Percentiles rank a stretch among this genome's conserved stretches.
Conservation (phyloP, 2,888 invertebrate genomes). For the Panorpa germanica region DNA sequence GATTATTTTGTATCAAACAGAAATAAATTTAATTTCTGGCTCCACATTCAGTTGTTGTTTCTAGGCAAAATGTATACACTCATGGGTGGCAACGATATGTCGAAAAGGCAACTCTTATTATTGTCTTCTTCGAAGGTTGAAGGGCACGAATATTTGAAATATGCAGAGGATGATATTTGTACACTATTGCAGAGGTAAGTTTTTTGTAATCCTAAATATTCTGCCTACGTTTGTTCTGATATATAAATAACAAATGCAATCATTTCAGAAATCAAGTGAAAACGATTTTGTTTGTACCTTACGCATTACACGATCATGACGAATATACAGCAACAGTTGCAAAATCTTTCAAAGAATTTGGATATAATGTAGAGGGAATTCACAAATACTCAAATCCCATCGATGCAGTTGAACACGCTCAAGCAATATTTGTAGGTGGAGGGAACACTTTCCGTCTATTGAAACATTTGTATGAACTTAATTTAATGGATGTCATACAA, state of each 20-base stretch:
- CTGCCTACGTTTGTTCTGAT: too few relatives aligned
- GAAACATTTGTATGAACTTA: slow-evolving; percentile 45
- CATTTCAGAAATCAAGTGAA: slow-evolving; percentile 41
- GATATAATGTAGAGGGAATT: slow-evolving; percentile 41
- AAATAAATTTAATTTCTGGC: too few relatives aligned
- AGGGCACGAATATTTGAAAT: slow-evolving; percentile 44
- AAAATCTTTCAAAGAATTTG: slow-evolving; percentile 34
- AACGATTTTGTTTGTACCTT: slow-evolving; percentile 54
- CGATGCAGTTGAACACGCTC: slow-evolving; percentile 34
- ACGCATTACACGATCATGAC: slow-evolving; percentile 46
- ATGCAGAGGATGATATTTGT: slow-evolving; percentile 41
- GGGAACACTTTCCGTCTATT: slow-evolving; percentile 64
- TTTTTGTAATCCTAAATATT: slow-evolving; percentile 2
- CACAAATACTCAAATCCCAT: slow-evolving; percentile 36
- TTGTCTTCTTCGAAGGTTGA: slow-evolving; percentile 51
- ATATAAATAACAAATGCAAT: too few relatives aligned
- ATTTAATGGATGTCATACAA: slow-evolving; percentile 41
- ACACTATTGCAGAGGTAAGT: slow-evolving; percentile 37
- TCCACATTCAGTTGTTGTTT: too few relatives aligned
- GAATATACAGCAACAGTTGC: slow-evolving; percentile 40
- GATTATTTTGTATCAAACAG: too few relatives aligned
- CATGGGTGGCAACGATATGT: too few relatives aligned
- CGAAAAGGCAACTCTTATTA: slow-evolving; percentile 40
- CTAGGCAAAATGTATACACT: too few relatives aligned
- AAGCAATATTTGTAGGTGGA: slow-evolving; percentile 61